phyloP scores from a whole-genome alignment of 2,888 invertebrate genomes.

The Heliconius ethilla region DNA sequence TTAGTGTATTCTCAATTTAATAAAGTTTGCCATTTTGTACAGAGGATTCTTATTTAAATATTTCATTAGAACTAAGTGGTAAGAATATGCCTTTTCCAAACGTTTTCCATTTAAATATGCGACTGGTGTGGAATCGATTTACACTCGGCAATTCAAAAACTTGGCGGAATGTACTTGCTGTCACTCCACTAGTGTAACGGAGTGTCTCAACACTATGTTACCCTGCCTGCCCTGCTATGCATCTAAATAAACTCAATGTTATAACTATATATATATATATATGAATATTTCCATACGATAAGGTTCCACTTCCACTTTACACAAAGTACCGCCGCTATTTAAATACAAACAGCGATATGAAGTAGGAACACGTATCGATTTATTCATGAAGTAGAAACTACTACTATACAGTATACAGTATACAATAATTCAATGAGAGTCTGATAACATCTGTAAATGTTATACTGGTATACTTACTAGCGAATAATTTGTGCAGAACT shows the following conservation, averaged over 20 bases:
- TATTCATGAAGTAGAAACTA: slow-evolving; percentile 30
- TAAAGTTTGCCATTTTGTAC: slow-evolving; percentile 13
- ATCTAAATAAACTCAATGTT: not conserved
- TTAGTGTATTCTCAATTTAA: not conserved
- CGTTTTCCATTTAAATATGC: not conserved
- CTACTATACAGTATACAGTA: slow-evolving; percentile 30
- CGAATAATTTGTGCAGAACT: slow-evolving; percentile 4
- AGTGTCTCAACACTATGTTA: not conserved
- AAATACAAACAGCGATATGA: slow-evolving; percentile 10
- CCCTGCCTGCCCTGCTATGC: too few species aligned
- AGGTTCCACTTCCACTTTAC: too few species aligned
- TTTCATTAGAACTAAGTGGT: slow-evolving; percentile 15
- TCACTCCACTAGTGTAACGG: not conserved
- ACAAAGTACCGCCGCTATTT: not conserved
- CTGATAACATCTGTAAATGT: slow-evolving; percentile 33
- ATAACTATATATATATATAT: too few species aligned
- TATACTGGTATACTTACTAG: not conserved
- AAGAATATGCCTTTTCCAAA: slow-evolving; percentile 6
- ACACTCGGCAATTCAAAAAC: not conserved
- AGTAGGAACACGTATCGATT: slow-evolving; percentile 12
- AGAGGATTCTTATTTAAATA: slow-evolving; percentile 22
- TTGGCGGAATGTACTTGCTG: too few species aligned
- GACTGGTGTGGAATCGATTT: not conserved
- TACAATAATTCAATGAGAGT: slow-evolving; percentile 36
- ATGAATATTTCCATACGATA: not conserved